phyloP scores from a whole-genome alignment of 2,113 vertebrate genomes.

The Vireo altiloquus region DNA sequence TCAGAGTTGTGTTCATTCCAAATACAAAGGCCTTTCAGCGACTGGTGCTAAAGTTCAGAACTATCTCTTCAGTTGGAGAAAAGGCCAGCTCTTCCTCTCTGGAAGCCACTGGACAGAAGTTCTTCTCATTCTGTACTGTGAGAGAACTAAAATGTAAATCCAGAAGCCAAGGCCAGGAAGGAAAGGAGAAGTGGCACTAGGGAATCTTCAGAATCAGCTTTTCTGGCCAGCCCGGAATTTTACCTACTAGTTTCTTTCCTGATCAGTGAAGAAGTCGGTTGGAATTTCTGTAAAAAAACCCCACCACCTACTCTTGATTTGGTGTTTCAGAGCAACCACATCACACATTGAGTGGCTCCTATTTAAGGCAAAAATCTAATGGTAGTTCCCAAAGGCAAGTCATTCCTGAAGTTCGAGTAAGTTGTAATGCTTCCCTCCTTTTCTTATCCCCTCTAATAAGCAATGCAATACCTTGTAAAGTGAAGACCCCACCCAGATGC shows the following conservation, averaged over 20 bases:
- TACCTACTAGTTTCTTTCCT: background rate
- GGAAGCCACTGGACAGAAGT: background rate
- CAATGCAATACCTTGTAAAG: background rate
- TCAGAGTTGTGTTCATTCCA: background rate
- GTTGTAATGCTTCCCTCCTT: background rate
- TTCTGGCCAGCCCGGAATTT: background rate
- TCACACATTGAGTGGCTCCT: background rate
- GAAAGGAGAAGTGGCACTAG: background rate
- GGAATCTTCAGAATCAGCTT: background rate
- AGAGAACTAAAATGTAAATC: accelerated
- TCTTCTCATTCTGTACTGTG: background rate
- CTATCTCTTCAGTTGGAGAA: background rate
- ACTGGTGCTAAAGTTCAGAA: accelerated
- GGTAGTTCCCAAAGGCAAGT: background rate
- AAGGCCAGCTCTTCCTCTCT: background rate
- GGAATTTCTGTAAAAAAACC: background rate
- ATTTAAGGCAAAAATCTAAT: background rate
- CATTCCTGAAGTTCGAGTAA: background rate
- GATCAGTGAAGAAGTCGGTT: accelerated
- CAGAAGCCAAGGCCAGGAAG: background rate
- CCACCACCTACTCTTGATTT: background rate
- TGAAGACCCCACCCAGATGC: background rate
- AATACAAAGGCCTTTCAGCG: background rate
- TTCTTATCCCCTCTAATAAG: background rate
- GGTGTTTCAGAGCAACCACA: background rate